Conservation (phyloP, 2,113 vertebrate genomes). For the Notechis scutatus region DNA sequence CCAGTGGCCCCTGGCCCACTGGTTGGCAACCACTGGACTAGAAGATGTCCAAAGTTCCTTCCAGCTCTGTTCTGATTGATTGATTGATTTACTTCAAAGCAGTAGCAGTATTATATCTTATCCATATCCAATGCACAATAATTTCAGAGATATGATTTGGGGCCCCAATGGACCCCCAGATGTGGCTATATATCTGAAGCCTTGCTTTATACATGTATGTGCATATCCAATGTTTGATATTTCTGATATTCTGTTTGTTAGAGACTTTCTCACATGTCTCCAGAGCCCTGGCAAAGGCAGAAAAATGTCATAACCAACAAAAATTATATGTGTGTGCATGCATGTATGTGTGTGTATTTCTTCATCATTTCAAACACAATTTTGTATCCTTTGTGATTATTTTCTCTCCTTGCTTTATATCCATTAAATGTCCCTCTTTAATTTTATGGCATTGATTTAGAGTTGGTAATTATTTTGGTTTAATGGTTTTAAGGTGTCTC, state of each 20-base stretch:
- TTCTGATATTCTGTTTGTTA: background rate
- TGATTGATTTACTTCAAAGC: background rate
- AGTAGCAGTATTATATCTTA: background rate
- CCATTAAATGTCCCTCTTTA: slow-evolving; percentile 30
- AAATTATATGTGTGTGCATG: background rate
- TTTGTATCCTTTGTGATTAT: slow-evolving; percentile 15
- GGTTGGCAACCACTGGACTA: background rate
- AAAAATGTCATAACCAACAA: slow-evolving; percentile 29
- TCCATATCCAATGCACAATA: background rate
- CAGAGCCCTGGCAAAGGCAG: slow-evolving; percentile 6
- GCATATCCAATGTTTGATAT: background rate
- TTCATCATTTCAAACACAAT: slow-evolving; percentile 39
- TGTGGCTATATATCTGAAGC: background rate
- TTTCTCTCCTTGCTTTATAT: slow-evolving; percentile 33
- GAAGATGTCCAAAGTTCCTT: background rate
- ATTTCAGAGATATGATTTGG: background rate
- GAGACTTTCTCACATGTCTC: background rate
- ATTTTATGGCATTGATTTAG: slow-evolving; percentile 44
- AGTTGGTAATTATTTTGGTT: slow-evolving; percentile 37
- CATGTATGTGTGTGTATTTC: background rate
- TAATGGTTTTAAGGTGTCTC: slow-evolving; percentile 48
- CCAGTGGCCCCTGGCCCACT: no score
- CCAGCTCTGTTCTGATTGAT: background rate
- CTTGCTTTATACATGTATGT: background rate
- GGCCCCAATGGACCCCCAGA: background rate